phyloP scores from a whole-genome alignment of 2,797 vertebrate species.

The Ctenopoma multispine region DNA sequence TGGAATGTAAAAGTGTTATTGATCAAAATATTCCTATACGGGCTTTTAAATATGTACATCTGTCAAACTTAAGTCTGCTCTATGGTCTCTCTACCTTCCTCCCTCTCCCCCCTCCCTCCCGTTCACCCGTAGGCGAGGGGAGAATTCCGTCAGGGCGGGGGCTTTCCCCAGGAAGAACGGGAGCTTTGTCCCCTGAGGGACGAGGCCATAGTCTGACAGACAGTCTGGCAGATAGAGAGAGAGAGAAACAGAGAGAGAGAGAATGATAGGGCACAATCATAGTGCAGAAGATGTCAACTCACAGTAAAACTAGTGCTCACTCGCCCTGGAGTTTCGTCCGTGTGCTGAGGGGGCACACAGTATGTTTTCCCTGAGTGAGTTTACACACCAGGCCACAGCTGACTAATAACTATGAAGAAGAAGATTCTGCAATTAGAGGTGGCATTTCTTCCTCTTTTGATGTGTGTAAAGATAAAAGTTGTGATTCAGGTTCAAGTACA shows the following conservation, averaged over 20 bases:
- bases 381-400: background rate
- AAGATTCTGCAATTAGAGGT: background rate
- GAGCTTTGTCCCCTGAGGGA: conserved; percentile 85
- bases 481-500: conserved; percentile 3
- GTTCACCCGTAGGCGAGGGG: conserved; percentile 77
- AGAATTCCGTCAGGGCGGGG: conserved; percentile 84
- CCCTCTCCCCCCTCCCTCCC: conserved; percentile 3
- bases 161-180: conserved; percentile 87
- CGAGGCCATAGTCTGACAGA: conserved; percentile 79
- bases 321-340: conserved; percentile 43
- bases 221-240: conserved; percentile 72
- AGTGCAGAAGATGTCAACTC: conserved; percentile 51
- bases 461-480: background rate
- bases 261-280: conserved; percentile 51
- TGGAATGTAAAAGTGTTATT: background rate
- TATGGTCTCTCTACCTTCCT: conserved; percentile 37
- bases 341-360: conserved; percentile 14
- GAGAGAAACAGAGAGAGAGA: conserved; percentile 22
- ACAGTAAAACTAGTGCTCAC: conserved; percentile 44
- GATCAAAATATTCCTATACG: background rate
- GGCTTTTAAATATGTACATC: conserved; percentile 30
- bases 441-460: background rate
- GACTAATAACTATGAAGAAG: background rate
- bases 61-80: conserved; percentile 35
- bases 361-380: background rate